Evolutionary conservation across 2,888 invertebrate genomes (phyloP).

Genomic region (Ligdia adustata): DNA sequence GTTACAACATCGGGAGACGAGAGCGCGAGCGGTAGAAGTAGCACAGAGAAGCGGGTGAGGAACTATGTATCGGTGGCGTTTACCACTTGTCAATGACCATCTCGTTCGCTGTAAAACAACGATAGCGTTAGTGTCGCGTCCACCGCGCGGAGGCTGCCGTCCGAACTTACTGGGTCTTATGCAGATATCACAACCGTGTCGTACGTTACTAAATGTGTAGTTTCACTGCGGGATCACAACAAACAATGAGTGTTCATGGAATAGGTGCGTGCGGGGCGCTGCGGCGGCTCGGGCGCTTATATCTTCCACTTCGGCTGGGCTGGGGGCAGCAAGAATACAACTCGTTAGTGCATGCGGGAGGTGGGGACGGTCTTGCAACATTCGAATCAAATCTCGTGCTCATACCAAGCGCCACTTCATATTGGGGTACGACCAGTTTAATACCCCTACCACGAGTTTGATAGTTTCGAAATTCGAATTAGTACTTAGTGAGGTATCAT

Average conservation of each 20-base stretch:
- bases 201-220: slow-evolving; percentile 76
- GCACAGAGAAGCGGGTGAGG: slow-evolving; percentile 79
- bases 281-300: slow-evolving; percentile 69
- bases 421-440: too few relatives aligned
- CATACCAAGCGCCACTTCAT: too few relatives aligned
- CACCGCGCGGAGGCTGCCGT: slow-evolving; percentile 65
- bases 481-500: too few relatives aligned
- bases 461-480: too few relatives aligned
- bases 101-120: slow-evolving; percentile 88
- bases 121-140: slow-evolving; percentile 70
- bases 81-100: slow-evolving; percentile 89
- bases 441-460: too few relatives aligned
- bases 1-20: slow-evolving; percentile 67
- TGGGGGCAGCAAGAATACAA: slow-evolving; percentile 79
- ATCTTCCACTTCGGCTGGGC: slow-evolving; percentile 79
- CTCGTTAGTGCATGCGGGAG: slow-evolving; percentile 77
- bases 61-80: slow-evolving; percentile 77
- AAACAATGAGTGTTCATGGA: slow-evolving; percentile 83
- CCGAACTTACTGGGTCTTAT: slow-evolving; percentile 75
- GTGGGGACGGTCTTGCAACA: not conserved
- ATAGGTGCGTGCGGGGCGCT: slow-evolving; percentile 78
- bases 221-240: slow-evolving; percentile 84
- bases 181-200: slow-evolving; percentile 80
- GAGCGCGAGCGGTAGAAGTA: slow-evolving; percentile 75
- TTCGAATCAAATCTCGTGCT: too few relatives aligned